Evolutionary conservation across 2,888 invertebrate species (phyloP).

Genomic region (Phyto melanocephala): DNA sequence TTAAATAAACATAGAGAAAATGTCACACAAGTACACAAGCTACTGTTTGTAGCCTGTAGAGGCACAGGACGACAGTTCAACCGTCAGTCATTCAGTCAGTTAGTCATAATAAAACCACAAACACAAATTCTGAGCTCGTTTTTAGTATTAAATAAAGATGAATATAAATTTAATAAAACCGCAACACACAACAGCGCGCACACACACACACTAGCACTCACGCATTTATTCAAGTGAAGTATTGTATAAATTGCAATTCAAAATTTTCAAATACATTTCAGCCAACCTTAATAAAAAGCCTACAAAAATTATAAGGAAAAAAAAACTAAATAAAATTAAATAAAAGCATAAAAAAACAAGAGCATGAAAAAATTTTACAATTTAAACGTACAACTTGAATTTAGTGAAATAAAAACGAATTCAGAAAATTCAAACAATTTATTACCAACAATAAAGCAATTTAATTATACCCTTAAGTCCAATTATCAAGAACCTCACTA

Average conservation of each 20-base stretch:
- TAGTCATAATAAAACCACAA: background rate
- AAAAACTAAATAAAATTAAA: background rate
- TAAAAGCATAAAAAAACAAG: constrained; percentile 5
- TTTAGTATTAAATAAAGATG: background rate
- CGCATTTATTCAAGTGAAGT: constrained; percentile 16
- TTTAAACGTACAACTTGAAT: background rate
- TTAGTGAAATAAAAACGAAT: constrained; percentile 9
- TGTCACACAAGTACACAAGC: background rate
- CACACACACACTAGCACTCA: background rate
- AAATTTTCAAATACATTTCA: background rate
- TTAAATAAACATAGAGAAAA: background rate
- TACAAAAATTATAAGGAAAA: background rate
- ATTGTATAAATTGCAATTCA: background rate
- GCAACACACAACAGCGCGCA: background rate
- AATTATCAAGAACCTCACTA: constrained; percentile 42
- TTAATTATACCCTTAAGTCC: constrained; percentile 35
- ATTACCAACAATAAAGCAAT: constrained; percentile 38
- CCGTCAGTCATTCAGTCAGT: background rate
- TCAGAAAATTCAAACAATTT: background rate
- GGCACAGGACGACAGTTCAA: background rate
- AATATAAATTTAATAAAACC: constrained; percentile 2
- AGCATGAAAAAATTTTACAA: constrained; percentile 47
- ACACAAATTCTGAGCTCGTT: background rate
- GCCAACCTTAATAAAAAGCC: background rate
- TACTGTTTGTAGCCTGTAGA: too few relatives aligned